A percentile compares a stretch with the other conserved stretches of the same genome.
Conservation (phyloP, 2,888 invertebrate species). For the Morpho helenor region DNA sequence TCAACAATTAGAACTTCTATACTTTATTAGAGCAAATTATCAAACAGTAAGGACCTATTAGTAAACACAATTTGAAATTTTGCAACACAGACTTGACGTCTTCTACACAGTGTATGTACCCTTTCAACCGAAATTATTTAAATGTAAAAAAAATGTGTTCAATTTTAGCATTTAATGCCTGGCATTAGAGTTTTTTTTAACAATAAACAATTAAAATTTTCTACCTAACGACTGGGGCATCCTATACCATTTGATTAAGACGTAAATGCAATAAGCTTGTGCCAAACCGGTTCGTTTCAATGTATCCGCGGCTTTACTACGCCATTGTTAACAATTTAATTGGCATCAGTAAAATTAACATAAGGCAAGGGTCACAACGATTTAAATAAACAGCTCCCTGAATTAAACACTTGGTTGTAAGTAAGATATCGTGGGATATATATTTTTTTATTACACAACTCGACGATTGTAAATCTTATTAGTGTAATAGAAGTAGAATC, state of each 20-base stretch:
- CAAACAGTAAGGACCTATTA: too few species aligned
- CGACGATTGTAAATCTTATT: too few species aligned
- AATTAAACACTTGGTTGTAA: constrained; percentile 14
- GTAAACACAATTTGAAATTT: too few species aligned
- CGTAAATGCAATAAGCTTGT: constrained; percentile 41
- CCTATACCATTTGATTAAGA: constrained; percentile 33
- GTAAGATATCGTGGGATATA: constrained; percentile 1
- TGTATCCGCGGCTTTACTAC: constrained; percentile 47
- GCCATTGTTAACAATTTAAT: constrained; percentile 72
- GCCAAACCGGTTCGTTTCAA: constrained; percentile 63
- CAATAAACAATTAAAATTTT: background rate
- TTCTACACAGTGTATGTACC: constrained; percentile 3
- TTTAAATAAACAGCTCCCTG: constrained; percentile 24
- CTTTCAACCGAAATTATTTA: constrained; percentile 1
- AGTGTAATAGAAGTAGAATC: too few species aligned
- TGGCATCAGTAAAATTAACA: constrained; percentile 54
- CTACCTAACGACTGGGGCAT: constrained; percentile 1
- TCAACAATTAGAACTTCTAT: too few species aligned
- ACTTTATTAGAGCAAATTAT: too few species aligned
- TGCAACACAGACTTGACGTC: too few species aligned
- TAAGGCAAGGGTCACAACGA: constrained; percentile 42
- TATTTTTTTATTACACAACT: background rate
- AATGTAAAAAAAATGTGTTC: background rate
- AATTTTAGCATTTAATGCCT: constrained; percentile 13
- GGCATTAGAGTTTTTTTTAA: constrained; percentile 1